Evolutionary conservation across 1,140 invertebrate genomes (phyloP).

Genomic region (Aphelinus atriplicis): DNA sequence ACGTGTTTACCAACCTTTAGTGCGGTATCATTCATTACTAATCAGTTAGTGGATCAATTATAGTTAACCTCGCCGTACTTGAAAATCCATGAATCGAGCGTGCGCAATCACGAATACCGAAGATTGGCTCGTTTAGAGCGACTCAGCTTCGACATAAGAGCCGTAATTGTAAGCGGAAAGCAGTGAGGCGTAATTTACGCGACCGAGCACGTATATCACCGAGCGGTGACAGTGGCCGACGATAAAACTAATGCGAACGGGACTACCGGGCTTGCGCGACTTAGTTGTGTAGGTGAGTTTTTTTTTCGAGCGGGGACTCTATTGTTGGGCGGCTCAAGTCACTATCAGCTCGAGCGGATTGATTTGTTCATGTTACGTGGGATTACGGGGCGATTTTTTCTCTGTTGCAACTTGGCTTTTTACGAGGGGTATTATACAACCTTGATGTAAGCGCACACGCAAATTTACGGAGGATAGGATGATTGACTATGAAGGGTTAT

Average conservation of each 20-base stretch:
- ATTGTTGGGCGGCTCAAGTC: too few relatives aligned
- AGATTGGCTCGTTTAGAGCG: conserved; percentile 25
- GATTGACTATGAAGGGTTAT: too few relatives aligned
- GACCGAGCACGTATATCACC: conserved; percentile 29
- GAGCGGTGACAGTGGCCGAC: conserved; percentile 25
- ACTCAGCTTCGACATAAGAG: conserved; percentile 18
- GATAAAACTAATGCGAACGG: conserved; percentile 32
- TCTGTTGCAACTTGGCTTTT: too few relatives aligned
- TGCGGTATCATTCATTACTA: too few relatives aligned
- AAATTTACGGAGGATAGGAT: too few relatives aligned
- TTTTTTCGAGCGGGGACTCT: neutral
- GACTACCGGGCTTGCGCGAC: conserved; percentile 26
- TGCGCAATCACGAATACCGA: conserved; percentile 29
- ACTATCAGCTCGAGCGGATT: conserved; percentile 2
- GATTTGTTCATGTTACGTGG: conserved; percentile 16
- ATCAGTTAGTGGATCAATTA: too few relatives aligned
- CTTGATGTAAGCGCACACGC: too few relatives aligned
- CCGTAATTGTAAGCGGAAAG: conserved; percentile 28
- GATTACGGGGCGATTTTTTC: neutral
- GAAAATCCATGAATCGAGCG: neutral
- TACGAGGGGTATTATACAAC: too few relatives aligned
- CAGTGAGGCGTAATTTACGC: conserved; percentile 23
- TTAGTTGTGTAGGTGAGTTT: neutral
- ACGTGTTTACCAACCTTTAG: too few relatives aligned
- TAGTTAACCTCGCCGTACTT: too few relatives aligned